phyloP scores from a whole-genome alignment of 2,888 invertebrate genomes.

The Acanthosepion esculentum region DNA sequence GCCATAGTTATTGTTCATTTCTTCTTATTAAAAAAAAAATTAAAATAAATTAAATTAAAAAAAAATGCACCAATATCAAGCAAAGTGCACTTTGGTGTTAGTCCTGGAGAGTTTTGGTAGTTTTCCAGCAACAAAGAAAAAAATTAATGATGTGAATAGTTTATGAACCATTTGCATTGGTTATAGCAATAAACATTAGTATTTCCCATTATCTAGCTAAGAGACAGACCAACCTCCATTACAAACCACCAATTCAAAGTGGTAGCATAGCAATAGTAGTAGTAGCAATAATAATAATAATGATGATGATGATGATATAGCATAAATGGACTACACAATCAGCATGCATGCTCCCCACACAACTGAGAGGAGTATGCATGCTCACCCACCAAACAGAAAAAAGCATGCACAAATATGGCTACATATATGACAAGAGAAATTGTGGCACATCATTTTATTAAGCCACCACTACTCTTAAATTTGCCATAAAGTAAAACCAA shows the following conservation, averaged over 20 bases:
- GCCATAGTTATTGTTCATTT: slow-evolving; percentile 13
- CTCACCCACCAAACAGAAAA: too few species aligned
- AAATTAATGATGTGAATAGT: neutral
- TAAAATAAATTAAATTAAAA: neutral
- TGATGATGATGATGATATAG: neutral
- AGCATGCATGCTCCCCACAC: neutral
- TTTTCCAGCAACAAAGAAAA: neutral
- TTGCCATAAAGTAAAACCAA: too few species aligned
- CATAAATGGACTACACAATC: neutral
- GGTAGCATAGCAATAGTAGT: neutral
- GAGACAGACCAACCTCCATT: neutral
- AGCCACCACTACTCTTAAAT: too few species aligned
- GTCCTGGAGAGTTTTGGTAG: slow-evolving; percentile 12
- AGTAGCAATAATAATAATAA: neutral
- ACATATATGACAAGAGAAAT: too few species aligned
- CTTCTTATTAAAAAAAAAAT: neutral
- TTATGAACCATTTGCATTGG: slow-evolving; percentile 9
- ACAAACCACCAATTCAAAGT: neutral
- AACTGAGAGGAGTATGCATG: neutral
- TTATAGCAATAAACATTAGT: neutral
- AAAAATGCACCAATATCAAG: slow-evolving; percentile 41
- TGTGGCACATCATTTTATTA: too few species aligned
- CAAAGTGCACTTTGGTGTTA: slow-evolving; percentile 46
- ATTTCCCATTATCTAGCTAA: neutral
- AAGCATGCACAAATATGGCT: too few species aligned